These are phyloP conservation scores for Caretta caretta DNA, from an alignment of 2,113 vertebrate species.

Conservation along the genomic window DNA sequence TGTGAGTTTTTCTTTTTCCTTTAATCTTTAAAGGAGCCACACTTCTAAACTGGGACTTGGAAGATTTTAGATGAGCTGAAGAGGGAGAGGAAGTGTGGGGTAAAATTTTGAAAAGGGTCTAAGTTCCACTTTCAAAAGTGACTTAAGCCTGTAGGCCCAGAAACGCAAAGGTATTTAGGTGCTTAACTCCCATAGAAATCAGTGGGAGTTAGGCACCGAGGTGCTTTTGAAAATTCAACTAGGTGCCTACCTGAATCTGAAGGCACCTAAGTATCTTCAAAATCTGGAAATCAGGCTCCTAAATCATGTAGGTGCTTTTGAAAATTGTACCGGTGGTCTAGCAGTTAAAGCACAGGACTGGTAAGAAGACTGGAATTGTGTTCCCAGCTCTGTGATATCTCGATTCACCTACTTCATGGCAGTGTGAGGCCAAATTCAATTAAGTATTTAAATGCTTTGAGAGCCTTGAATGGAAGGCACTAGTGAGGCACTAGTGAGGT, in stretches of 20 bases:
- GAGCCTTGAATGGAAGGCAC: not conserved
- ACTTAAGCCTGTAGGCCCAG: not conserved
- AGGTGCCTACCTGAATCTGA: not conserved
- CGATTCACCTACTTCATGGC: not conserved
- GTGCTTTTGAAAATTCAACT: not conserved
- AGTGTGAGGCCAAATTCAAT: not conserved
- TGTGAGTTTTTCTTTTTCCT: not conserved
- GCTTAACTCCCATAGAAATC: not conserved
- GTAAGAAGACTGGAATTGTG: not conserved
- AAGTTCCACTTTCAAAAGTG: not conserved
- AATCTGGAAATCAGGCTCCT: rapidly evolving
- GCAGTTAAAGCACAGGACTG: not conserved
- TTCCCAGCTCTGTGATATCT: not conserved
- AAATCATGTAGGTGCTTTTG: not conserved
- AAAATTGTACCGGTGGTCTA: not conserved
- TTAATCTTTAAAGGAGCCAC: not conserved
- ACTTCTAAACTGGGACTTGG: not conserved
- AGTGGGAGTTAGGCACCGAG: not conserved
- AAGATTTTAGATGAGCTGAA: not conserved
- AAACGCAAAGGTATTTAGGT: not conserved
- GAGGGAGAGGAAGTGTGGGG: not conserved
- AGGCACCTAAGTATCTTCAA: not conserved
- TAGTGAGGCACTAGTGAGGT: not conserved
- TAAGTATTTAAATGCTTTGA: not conserved
- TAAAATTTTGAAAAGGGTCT: not conserved